Base-by-base conservation (phyloP, 1,140 invertebrate species). In the Zaprionus kolodkinae region DNA sequence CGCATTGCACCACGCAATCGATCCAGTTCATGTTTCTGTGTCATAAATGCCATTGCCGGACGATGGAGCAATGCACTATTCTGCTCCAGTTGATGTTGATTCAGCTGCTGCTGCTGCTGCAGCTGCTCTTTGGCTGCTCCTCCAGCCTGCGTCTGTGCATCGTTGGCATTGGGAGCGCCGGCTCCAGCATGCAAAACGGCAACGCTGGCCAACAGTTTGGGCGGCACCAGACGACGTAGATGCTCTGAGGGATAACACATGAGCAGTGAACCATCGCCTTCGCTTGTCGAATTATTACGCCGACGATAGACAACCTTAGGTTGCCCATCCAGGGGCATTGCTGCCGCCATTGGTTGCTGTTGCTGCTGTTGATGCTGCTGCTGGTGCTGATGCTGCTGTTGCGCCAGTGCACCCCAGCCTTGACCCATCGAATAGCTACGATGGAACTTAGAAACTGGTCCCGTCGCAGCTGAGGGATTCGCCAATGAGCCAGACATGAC, bases 21-120 rank as follows among this genome's bases (percentile, higher is more conserved):
- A 27, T 96, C 95, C 15, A 98, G 93, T 91, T 98, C 96, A 84
- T 98, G 97, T 65, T 96, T 95, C 81, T 98, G 96, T 10, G 97
- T 94, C 15, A 98, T 95, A 82, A 99, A 98, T 1, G 95, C 93
- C 94, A 98, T 95, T 1, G 97, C 96, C 0, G 96, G 96, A n/a
- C 96, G 92, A 71, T 94, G 93, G 9, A 96, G 88, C 21, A 96
- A 54, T 0, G 70, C 64, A 60, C 75, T 92, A 6, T 65, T 64
- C 60, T 25, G 67, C 54, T 25, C 73, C 10, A n/a, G 54, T 64
- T 38, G n/a, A 45, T 56, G 38, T 63, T 45, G 54, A 15, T 40
- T 12, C n/a, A 62, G 38, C 10, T 25, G 48, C 21, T 60, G 54
- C 11, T 60, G 27, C 27, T 40, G n/a, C n/a, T 65, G 38, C 10